Evolutionary conservation across 2,888 invertebrate genomes (phyloP).

Genomic region (Physocephala rufipes): DNA sequence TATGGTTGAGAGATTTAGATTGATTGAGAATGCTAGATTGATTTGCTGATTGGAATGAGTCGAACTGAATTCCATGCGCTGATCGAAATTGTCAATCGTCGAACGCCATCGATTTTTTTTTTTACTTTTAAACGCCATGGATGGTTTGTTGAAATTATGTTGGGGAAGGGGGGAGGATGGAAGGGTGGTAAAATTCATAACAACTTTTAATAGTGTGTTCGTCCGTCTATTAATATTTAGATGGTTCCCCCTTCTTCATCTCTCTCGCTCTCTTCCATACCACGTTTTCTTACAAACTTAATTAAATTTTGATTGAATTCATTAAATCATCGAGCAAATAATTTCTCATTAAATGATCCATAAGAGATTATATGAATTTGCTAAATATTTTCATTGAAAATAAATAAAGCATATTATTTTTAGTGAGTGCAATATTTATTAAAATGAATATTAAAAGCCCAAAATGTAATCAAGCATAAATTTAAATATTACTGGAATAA

Average conservation of each 20-base stretch:
- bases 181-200: background rate
- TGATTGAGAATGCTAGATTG: background rate
- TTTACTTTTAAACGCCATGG: background rate
- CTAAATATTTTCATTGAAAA: background rate
- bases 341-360: background rate
- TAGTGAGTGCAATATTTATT: background rate
- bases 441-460: too few species aligned
- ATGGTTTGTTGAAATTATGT: too few species aligned
- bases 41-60: background rate
- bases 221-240: background rate
- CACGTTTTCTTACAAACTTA: too few species aligned
- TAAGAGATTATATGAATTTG: background rate
- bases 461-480: too few species aligned
- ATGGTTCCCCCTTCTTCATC: too few species aligned
- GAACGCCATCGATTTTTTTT: background rate
- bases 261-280: too few species aligned
- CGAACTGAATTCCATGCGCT: background rate
- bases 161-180: too few species aligned
- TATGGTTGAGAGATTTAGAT: too few species aligned
- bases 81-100: background rate
- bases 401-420: background rate
- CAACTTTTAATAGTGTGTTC: background rate
- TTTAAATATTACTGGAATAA: too few species aligned
- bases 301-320: background rate
- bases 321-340: conserved; percentile 9